phyloP scores from a whole-genome alignment of 2,797 vertebrate genomes.

The Xerus rutilus region DNA sequence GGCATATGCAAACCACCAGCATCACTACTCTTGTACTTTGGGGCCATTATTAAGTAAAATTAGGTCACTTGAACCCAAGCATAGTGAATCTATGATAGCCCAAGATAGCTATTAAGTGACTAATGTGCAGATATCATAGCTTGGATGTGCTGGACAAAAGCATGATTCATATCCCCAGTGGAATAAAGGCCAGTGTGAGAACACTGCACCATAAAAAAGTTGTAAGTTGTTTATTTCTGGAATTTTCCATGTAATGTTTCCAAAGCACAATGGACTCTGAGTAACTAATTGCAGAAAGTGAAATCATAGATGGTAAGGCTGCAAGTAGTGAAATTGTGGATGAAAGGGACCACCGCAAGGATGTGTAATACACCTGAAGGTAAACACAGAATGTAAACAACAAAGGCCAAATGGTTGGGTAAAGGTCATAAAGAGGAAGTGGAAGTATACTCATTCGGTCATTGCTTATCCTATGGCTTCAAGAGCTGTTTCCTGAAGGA shows the following conservation, averaged over 20 bases:
- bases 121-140: neutral
- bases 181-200: neutral
- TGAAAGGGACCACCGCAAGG: neutral
- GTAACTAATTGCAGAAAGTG: neutral
- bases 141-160: neutral
- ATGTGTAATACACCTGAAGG: neutral
- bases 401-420: neutral
- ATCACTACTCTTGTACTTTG: neutral
- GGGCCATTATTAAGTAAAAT: neutral
- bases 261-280: too few species aligned
- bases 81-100: too few species aligned
- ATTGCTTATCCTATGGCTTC: neutral
- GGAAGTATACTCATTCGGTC: neutral
- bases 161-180: neutral
- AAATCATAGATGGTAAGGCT: neutral
- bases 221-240: neutral
- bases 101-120: neutral
- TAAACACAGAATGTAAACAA: neutral
- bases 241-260: neutral
- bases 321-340: neutral
- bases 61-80: neutral
- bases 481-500: neutral
- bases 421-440: neutral
- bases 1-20: too few species aligned
- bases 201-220: neutral